Base-by-base conservation (phyloP, 2,113 vertebrate genomes). In the Corydoras sp. region DNA sequence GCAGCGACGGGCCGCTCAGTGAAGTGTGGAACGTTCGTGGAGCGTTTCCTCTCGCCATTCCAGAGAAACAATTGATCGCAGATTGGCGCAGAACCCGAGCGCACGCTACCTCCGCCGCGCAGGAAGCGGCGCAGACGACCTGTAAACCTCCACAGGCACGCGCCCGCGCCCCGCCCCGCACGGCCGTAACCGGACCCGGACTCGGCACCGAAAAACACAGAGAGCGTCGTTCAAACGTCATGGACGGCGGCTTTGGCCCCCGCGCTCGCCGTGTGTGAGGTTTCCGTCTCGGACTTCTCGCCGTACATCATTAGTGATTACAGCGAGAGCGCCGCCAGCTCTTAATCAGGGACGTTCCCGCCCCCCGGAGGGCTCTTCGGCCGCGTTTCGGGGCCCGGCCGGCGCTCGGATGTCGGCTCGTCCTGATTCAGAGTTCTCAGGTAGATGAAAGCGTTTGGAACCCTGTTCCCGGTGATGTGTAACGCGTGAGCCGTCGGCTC, bases 391-490 rank as follows among this genome's bases (percentile, higher is more conserved):
- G 13, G 54, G 35, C 62, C 24, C n/a, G 66, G 62, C 64, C 35
- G 5, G 58, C 65, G 62, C 51, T 11, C 18, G 51, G 72, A 76
- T 58, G 58, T 51, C 54, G 55, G 62, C 55, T 77, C 68, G 71
- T 71, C 31, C 62, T 79, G 74, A 79, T 76, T 75, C 65, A 76
- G 49, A 24, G 10, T 69, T 79, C 67, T 82, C 79, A 72, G 70
- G 70, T 82, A 81, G 77, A 79, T 79, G 74, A 82, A 80, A 80
- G 81, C 24, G 64, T 49, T n/a, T 24, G n/a, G 24, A 68, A 66
- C 43, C 59, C 10, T 54, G 54, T 53, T 73, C 67, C 9, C 13
- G 18, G 18, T 30, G 10, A 18, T n/a, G 54, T 30, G 18, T 66
- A 31, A 50, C 49, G 51, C 10, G 54, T 50, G 15, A 35, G 15